Percentiles rank a stretch among this genome's conserved stretches.
phyloP scores from a whole-genome alignment of 2,113 vertebrate genomes.

The Haplochromis burtoni region DNA sequence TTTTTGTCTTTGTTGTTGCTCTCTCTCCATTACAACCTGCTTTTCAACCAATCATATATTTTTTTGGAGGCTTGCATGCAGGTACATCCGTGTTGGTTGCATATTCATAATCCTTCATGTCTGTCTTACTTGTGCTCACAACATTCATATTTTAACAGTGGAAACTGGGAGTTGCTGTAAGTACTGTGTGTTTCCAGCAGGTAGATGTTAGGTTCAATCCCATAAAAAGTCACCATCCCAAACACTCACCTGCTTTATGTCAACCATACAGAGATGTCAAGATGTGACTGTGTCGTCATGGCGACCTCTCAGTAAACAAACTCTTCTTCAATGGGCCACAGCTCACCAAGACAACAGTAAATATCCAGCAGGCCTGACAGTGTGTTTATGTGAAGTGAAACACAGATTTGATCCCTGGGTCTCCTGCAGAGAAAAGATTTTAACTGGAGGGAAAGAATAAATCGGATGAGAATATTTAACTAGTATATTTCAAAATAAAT shows the following conservation, averaged over 20 bases:
- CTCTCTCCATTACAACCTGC: not conserved
- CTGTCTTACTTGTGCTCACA: not conserved
- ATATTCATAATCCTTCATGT: not conserved
- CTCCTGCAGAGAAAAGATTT: not conserved
- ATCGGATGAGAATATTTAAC: not conserved
- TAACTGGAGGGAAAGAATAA: not conserved
- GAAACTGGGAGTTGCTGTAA: not conserved
- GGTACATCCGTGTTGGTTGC: not conserved
- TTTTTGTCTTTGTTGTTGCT: not conserved
- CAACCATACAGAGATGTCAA: not conserved
- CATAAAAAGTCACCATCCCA: not conserved
- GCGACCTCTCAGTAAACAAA: not conserved
- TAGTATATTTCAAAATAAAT: not conserved
- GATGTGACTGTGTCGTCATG: not conserved
- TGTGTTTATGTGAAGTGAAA: not conserved
- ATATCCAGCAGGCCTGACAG: not conserved
- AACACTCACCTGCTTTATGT: slow-evolving; percentile 18
- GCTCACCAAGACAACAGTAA: slow-evolving; percentile 19
- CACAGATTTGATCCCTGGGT: not conserved
- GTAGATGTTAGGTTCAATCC: not conserved
- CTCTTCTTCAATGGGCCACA: not conserved
- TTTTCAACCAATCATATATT: not conserved
- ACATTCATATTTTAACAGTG: not conserved
- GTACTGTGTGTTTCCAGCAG: not conserved
- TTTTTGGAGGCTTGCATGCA: not conserved